phyloP scores from a whole-genome alignment of 2,888 invertebrate species.

The Platycheirus albimanus region DNA sequence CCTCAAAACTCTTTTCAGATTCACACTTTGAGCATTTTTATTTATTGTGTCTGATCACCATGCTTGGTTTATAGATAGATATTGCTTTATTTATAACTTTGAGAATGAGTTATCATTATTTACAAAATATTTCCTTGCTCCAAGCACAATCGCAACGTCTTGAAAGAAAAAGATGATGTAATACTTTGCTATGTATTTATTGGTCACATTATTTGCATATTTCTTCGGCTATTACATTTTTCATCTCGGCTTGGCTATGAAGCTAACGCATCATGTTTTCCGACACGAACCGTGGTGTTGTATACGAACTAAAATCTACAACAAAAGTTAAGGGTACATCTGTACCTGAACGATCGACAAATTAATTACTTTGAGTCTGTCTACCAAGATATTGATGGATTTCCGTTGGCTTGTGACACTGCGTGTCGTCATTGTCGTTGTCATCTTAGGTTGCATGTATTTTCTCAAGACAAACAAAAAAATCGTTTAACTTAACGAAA shows the following conservation, averaged over 20 bases:
- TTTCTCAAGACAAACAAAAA: neutral
- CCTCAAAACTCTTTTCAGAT: neutral
- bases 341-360: neutral
- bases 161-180: slow-evolving; percentile 9
- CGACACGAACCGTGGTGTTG: neutral
- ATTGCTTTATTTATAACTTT: slow-evolving; percentile 29
- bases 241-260: neutral
- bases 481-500: too few relatives aligned
- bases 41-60: neutral
- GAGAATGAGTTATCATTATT: slow-evolving; percentile 40
- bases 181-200: slow-evolving; percentile 4
- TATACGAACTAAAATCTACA: too few relatives aligned
- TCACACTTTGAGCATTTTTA: neutral
- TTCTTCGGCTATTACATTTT: neutral
- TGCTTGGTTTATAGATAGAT: neutral
- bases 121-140: slow-evolving; percentile 37
- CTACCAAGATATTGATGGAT: slow-evolving; percentile 4
- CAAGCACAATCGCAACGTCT: neutral
- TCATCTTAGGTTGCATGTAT: neutral
- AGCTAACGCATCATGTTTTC: slow-evolving; percentile 3
- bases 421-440: too few relatives aligned
- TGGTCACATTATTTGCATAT: slow-evolving; percentile 31
- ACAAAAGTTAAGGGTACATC: neutral
- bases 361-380: neutral
- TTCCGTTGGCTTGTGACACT: neutral